Evolutionary conservation across 2,797 vertebrate genomes (phyloP).

Genomic region (Hylomyscus alleni): DNA sequence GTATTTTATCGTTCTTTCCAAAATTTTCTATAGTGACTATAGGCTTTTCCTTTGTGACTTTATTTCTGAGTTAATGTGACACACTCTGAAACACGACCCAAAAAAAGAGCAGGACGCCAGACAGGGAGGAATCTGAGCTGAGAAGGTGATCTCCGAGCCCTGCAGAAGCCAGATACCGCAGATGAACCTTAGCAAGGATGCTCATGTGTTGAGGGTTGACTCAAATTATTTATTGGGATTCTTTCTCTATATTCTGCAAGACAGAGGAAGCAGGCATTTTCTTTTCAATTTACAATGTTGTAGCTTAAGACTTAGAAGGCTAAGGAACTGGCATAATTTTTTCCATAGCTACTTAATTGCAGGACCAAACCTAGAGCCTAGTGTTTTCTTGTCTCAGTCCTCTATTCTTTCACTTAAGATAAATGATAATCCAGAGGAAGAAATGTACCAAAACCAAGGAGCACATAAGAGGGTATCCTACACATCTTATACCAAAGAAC

Average conservation of each 20-base stretch:
- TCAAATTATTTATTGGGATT: not conserved
- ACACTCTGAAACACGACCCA: not conserved
- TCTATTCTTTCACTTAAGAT: not conserved
- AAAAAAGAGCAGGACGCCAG: not conserved
- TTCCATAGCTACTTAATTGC: not conserved
- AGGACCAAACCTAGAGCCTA: not conserved
- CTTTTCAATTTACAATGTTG: not conserved
- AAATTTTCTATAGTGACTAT: constrained; percentile 33
- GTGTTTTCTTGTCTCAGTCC: not conserved
- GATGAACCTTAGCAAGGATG: not conserved
- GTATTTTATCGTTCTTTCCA: constrained; percentile 26
- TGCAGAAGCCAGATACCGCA: not conserved
- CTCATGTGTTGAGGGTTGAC: not conserved
- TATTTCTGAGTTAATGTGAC: not conserved
- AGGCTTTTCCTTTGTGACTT: constrained; percentile 28
- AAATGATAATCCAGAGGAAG: not conserved
- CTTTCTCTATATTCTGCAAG: not conserved
- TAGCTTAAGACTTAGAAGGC: not conserved
- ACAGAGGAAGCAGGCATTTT: not conserved
- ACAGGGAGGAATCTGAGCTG: too few species aligned
- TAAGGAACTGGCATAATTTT: not conserved
- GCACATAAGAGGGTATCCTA: not conserved
- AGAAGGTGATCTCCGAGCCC: not conserved
- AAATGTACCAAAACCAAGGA: not conserved
- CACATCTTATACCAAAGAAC: not conserved